These are phyloP conservation scores for Antitype chi DNA, from an alignment of 2,888 invertebrate genomes.

Conservation along the genomic window DNA sequence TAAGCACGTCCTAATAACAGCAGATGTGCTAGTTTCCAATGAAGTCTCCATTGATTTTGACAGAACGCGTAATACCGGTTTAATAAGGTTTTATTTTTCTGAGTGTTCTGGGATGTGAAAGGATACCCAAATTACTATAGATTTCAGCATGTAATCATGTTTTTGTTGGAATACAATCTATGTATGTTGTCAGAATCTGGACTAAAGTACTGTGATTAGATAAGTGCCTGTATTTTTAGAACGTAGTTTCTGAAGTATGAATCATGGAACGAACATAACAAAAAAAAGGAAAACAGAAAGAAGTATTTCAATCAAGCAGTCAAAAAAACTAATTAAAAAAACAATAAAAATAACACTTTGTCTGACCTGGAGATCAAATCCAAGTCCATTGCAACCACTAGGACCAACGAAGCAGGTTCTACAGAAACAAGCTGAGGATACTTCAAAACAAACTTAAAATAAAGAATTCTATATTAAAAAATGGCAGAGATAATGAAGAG, in stretches of 20 bases:
- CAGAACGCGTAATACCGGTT: slow-evolving; percentile 11
- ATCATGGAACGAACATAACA: background rate
- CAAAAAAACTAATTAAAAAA: background rate
- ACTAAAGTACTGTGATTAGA: slow-evolving; percentile 13
- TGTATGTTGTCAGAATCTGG: slow-evolving; percentile 3
- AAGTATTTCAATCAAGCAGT: background rate
- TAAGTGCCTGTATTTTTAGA: slow-evolving; percentile 14
- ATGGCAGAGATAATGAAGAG: background rate
- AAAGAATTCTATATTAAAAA: background rate
- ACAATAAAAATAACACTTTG: background rate
- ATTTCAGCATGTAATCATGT: slow-evolving; percentile 13
- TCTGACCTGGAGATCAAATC: background rate
- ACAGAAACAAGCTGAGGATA: background rate
- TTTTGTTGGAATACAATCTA: slow-evolving; percentile 12
- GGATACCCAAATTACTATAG: slow-evolving; percentile 25
- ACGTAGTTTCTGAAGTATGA: background rate
- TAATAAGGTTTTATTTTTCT: background rate
- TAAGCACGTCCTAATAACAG: slow-evolving; percentile 6
- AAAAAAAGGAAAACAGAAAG: too few species aligned
- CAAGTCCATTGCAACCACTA: background rate
- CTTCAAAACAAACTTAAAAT: background rate
- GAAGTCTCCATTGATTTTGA: slow-evolving; percentile 29
- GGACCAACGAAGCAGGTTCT: background rate
- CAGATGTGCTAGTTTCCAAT: background rate
- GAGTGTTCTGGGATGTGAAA: background rate